These are phyloP conservation scores for Ceratina calcarata DNA, from an alignment of 1,140 invertebrate genomes.

Conservation along the genomic window DNA sequence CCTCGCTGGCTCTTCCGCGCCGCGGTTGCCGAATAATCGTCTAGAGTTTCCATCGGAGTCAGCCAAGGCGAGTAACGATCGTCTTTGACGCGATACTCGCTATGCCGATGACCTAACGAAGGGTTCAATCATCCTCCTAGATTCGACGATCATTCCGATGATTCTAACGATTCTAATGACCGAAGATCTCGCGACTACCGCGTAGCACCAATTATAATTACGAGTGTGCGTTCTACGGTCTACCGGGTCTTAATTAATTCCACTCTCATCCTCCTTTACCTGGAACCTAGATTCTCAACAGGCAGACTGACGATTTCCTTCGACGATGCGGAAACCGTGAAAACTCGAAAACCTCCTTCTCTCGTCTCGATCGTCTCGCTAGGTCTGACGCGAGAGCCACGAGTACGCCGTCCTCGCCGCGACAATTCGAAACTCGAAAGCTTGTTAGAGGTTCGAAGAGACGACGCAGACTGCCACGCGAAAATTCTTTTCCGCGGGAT, in stretches of 20 bases:
- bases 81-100: background rate
- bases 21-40: background rate
- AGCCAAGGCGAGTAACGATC: no score
- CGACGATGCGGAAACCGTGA: background rate
- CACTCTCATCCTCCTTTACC: background rate
- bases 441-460: background rate
- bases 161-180: background rate
- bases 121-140: background rate
- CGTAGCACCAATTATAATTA: slow-evolving; percentile 15
- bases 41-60: no score
- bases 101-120: background rate
- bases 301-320: background rate
- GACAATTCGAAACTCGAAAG: background rate
- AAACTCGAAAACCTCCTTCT: background rate
- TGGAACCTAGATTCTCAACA: slow-evolving; percentile 10
- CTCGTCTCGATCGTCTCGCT: background rate
- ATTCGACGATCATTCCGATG: background rate
- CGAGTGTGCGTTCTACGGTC: background rate
- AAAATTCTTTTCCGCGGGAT: no score
- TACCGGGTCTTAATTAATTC: slow-evolving; percentile 13
- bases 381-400: background rate
- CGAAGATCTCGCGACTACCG: background rate
- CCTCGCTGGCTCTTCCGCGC: background rate
- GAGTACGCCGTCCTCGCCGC: background rate
- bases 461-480: no score